These are phyloP conservation scores for Hymenochirus boettgeri DNA, from an alignment of 2,113 vertebrate species.

Conservation along the genomic window DNA sequence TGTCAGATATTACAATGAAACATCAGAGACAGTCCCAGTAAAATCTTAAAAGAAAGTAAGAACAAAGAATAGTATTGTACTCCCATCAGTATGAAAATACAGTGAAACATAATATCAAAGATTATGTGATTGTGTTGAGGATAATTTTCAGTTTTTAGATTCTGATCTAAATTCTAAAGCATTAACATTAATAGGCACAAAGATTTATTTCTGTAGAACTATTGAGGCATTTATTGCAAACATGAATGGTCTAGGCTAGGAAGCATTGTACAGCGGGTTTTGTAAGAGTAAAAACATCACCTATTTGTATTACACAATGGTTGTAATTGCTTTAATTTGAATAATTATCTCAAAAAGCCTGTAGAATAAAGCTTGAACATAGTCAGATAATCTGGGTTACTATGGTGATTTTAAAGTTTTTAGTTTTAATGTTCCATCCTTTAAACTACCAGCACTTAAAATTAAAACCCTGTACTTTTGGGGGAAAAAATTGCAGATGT, in stretches of 20 bases:
- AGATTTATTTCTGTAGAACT: not conserved
- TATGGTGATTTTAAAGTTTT: not conserved
- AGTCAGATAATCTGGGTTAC: not conserved
- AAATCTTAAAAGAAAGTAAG: too few species aligned
- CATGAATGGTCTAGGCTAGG: not conserved
- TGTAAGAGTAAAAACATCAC: not conserved
- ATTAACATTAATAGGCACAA: too few species aligned
- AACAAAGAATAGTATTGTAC: too few species aligned
- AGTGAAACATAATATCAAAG: too few species aligned
- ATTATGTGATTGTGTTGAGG: not conserved
- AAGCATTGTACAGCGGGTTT: not conserved
- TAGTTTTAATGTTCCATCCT: not conserved
- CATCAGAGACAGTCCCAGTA: too few species aligned
- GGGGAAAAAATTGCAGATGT: too few species aligned
- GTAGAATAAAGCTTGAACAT: not conserved
- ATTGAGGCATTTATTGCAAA: not conserved
- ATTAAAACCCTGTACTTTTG: too few species aligned
- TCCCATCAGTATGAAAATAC: too few species aligned
- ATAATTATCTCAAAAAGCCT: not conserved
- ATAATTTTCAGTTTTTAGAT: not conserved
- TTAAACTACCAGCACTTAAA: too few species aligned
- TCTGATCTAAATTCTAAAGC: not conserved
- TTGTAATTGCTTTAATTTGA: not conserved
- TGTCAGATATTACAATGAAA: too few species aligned
- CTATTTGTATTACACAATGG: not conserved